phyloP scores from a whole-genome alignment of 30 jellyfish, hydroid and myxozoan genomes.

The Morbakka virulenta region DNA sequence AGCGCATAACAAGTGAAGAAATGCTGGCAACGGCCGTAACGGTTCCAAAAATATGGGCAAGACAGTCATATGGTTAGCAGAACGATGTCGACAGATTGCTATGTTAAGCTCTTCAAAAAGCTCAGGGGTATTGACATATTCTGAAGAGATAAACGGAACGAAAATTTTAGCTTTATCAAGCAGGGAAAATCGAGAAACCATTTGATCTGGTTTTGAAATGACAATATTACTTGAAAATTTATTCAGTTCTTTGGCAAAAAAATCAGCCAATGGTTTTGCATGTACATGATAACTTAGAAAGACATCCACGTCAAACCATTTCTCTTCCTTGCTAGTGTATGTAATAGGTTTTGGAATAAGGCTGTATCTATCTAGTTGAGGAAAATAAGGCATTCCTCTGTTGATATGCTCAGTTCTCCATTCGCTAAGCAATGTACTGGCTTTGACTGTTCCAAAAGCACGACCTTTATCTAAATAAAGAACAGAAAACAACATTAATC shows the following conservation, averaged over 20 bases:
- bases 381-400: too few species aligned
- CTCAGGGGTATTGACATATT: conserved; percentile 38
- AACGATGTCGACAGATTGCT: conserved; percentile 90
- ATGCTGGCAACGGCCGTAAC: conserved; percentile 65
- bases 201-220: conserved; percentile 46
- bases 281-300: conserved; percentile 44
- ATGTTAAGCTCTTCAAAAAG: conserved; percentile 68
- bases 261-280: conserved; percentile 14
- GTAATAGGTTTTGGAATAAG: too few species aligned
- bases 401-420: too few species aligned
- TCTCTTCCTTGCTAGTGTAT: too few species aligned
- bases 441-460: too few species aligned
- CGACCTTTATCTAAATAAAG: too few species aligned
- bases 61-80: conserved; percentile 29
- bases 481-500: too few species aligned
- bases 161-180: conserved; percentile 60
- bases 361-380: too few species aligned
- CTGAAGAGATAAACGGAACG: conserved; percentile 63
- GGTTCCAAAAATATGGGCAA: conserved; percentile 61
- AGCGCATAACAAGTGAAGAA: conserved; percentile 59
- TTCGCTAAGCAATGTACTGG: too few species aligned
- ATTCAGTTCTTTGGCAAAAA: conserved; percentile 23
- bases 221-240: conserved; percentile 29
- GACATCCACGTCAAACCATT: conserved; percentile 47
- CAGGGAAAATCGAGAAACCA: conserved; percentile 49